Evolutionary conservation across 2,113 vertebrate species (phyloP).

Genomic region (Leptobrachium leishanense): DNA sequence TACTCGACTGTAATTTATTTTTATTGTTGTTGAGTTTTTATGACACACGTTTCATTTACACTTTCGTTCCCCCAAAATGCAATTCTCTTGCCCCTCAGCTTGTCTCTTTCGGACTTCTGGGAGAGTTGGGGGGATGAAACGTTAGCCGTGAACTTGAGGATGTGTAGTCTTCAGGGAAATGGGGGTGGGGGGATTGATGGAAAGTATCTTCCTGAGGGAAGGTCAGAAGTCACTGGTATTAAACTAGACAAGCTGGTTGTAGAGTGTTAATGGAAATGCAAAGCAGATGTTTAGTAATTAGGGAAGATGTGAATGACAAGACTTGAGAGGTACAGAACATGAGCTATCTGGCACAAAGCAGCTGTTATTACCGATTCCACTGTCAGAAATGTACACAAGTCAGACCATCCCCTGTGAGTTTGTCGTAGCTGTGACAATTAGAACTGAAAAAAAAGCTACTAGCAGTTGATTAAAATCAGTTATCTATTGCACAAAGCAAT

Average conservation of each 20-base stretch:
- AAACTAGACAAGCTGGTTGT: slow-evolving; percentile 92
- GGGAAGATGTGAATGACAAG: slow-evolving; percentile 98
- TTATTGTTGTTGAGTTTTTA: too few relatives aligned
- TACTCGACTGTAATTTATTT: too few relatives aligned
- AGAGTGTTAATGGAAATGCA: slow-evolving; percentile 92
- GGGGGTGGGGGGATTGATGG: slow-evolving; percentile 74
- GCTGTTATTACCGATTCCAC: slow-evolving; percentile 88
- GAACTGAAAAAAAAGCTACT: slow-evolving; percentile 56
- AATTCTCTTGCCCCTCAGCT: not conserved
- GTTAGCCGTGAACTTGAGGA: slow-evolving; percentile 45
- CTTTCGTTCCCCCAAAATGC: too few relatives aligned
- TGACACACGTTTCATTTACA: too few relatives aligned
- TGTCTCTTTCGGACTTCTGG: not conserved
- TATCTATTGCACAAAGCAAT: slow-evolving; percentile 58
- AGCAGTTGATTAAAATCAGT: slow-evolving; percentile 74
- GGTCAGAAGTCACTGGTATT: slow-evolving; percentile 93
- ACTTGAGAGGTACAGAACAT: slow-evolving; percentile 86
- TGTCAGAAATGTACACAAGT: slow-evolving; percentile 91
- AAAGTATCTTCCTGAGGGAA: slow-evolving; percentile 85
- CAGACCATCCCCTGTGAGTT: slow-evolving; percentile 83
- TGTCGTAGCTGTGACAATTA: slow-evolving; percentile 73
- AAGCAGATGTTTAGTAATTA: slow-evolving; percentile 99
- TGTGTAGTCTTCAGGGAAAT: slow-evolving; percentile 66
- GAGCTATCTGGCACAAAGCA: slow-evolving; percentile 87
- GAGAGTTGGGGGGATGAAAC: slow-evolving; percentile 41